These are phyloP conservation scores for Galerucella pusilla DNA, from an alignment of 2,888 invertebrate species.

Conservation along the genomic window DNA sequence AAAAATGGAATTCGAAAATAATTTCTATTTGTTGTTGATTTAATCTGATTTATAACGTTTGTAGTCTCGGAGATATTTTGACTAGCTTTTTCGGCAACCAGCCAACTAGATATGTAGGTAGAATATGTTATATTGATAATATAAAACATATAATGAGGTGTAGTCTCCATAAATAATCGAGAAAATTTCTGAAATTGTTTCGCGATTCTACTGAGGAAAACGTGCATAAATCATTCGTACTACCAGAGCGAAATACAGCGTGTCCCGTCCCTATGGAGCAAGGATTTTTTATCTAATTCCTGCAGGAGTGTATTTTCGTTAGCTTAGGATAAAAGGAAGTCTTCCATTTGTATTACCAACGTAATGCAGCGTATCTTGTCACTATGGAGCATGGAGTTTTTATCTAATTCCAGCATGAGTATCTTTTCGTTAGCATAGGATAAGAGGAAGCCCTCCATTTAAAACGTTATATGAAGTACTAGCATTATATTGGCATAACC, in stretches of 20 bases:
- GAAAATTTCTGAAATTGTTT: no score
- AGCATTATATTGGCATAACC: no score
- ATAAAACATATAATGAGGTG: neutral
- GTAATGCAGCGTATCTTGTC: neutral
- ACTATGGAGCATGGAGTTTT: no score
- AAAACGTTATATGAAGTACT: no score
- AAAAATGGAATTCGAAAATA: neutral
- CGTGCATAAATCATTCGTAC: neutral
- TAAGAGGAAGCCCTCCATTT: no score
- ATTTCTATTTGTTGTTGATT: neutral
- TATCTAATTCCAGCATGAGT: no score
- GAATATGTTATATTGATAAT: neutral
- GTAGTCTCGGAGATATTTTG: neutral
- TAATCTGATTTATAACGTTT: neutral
- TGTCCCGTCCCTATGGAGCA: no score
- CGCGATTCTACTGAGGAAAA: neutral
- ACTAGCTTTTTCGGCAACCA: neutral
- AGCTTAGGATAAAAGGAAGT: no score
- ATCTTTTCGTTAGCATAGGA: no score
- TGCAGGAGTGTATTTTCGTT: no score
- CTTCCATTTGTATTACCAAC: neutral
- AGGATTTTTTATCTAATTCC: no score
- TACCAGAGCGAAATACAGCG: neutral
- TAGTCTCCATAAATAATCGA: neutral
- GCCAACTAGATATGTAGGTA: conserved; percentile 5